Percentiles rank a stretch among this genome's conserved stretches.
Conservation (phyloP, 2,797 vertebrate species). For the Carcharodon carcharias region DNA sequence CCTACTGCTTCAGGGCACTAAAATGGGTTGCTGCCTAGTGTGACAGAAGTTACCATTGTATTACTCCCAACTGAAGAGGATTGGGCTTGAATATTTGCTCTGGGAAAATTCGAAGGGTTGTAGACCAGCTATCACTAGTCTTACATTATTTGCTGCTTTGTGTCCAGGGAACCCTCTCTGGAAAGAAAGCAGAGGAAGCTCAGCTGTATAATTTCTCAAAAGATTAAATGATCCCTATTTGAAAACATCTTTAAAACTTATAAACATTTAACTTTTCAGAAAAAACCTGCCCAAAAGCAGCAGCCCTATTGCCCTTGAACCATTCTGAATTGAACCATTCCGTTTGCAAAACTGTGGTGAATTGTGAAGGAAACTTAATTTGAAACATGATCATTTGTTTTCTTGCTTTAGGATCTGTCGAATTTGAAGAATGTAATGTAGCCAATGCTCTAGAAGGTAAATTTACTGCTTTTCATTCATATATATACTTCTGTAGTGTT, state of each 20-base stretch:
- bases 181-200: background rate
- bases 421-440: conserved; percentile 93
- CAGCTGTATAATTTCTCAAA: background rate
- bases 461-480: conserved; percentile 36
- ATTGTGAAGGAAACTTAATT: conserved; percentile 43
- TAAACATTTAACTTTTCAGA: background rate
- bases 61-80: background rate
- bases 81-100: background rate
- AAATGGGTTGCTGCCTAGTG: background rate
- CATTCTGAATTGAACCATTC: background rate
- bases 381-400: conserved; percentile 46
- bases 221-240: background rate
- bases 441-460: conserved; percentile 81
- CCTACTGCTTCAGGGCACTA: background rate
- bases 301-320: too few species aligned
- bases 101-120: background rate
- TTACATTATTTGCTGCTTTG: background rate
- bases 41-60: background rate
- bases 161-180: background rate
- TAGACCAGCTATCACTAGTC: background rate
- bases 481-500: background rate
- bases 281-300: background rate
- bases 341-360: background rate
- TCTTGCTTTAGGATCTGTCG: conserved; percentile 73
- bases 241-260: background rate